These are phyloP conservation scores for Dryomyza anilis DNA, from an alignment of 2,888 invertebrate species.

Conservation along the genomic window DNA sequence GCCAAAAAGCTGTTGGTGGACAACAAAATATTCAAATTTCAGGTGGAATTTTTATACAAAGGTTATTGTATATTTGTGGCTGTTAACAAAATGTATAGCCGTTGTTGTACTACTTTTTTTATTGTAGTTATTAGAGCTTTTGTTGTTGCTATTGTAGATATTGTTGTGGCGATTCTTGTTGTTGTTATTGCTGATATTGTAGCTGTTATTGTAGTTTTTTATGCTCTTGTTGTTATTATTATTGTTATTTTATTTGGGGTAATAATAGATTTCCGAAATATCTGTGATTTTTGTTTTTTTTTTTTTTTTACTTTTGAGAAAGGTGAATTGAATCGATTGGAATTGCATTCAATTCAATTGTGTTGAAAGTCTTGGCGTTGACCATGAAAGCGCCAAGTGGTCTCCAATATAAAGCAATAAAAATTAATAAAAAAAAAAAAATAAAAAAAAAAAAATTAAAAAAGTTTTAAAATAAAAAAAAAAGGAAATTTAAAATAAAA, in stretches of 20 bases:
- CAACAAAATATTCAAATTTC: constrained; percentile 6
- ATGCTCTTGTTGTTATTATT: not conserved
- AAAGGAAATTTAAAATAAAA: no score
- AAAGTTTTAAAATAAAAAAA: no score
- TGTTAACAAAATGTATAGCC: no score
- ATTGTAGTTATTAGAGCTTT: not conserved
- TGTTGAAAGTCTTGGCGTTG: not conserved
- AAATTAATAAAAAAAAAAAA: no score
- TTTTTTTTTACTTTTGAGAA: no score
- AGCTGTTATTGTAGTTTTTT: not conserved
- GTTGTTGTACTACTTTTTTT: not conserved
- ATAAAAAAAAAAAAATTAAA: no score
- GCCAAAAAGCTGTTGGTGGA: no score
- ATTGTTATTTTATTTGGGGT: not conserved
- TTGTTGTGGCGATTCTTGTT: not conserved
- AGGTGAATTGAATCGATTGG: not conserved
- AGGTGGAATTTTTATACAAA: not conserved
- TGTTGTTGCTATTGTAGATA: not conserved
- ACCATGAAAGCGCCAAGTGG: constrained; percentile 7
- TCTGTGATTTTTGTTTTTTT: no score
- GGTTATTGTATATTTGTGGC: not conserved
- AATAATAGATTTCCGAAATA: not conserved
- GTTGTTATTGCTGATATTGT: not conserved
- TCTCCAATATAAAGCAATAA: no score
- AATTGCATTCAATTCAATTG: not conserved